phyloP scores from a whole-genome alignment of 2,113 vertebrate genomes.

The Phalacrocorax carbo region DNA sequence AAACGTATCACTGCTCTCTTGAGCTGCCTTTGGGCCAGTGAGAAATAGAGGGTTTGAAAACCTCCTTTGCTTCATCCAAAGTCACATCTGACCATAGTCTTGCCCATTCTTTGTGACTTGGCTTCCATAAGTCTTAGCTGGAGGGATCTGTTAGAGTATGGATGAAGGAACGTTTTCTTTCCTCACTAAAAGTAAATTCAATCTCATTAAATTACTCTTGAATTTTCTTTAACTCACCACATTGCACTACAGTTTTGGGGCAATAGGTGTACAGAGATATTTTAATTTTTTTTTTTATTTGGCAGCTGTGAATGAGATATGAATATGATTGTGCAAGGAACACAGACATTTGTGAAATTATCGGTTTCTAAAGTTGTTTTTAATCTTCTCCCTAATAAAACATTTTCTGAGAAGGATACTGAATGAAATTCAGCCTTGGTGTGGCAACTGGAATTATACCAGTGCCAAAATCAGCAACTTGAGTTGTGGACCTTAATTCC shows the following conservation, averaged over 20 bases:
- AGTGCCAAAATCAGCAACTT: not conserved
- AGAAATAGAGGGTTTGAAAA: not conserved
- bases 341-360: not conserved
- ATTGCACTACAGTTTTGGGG: not conserved
- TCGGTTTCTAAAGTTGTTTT: not conserved
- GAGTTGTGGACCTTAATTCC: not conserved
- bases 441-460: not conserved
- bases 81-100: not conserved
- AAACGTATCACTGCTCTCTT: not conserved
- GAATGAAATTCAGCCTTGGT: not conserved
- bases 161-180: not conserved
- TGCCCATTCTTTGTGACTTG: not conserved
- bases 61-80: not conserved
- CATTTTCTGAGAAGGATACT: not conserved
- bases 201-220: not conserved
- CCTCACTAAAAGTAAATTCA: not conserved
- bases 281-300: not conserved
- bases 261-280: not conserved
- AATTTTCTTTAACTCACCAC: not conserved
- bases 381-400: not conserved
- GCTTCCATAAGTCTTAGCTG: not conserved
- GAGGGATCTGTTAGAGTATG: not conserved
- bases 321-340: not conserved
- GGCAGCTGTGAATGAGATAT: not conserved
- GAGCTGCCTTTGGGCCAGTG: not conserved